Base-by-base conservation (phyloP, 2,888 invertebrate species). In the Ernsta delagoae region DNA sequence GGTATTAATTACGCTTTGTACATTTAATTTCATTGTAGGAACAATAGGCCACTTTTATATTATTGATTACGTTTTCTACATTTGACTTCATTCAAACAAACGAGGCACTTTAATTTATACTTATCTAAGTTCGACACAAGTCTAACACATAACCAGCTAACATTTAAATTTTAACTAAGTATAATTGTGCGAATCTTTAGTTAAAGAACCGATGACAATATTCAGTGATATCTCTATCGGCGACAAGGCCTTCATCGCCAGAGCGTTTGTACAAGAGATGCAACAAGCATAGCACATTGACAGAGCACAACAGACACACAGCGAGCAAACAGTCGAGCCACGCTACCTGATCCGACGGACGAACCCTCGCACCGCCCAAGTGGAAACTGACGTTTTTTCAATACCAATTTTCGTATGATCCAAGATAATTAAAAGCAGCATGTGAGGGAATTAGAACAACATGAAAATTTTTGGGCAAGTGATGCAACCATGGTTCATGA, bases 271-370 rank as follows among this genome's bases (percentile, higher is more conserved):
- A 95, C 75, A 94, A 82, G 75, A 95, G 92, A 92, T 95, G 95
- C 86, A 95, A 82, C 83, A 95, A 94, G 93, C 95, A 95, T 83
- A 95, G 89, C 79, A 95, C 88, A 91, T 95, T 95, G 83, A 95
- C 90, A 79, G 95, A 95, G 89, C 95, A 95, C 89, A 96, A 90
- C 75, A 95, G 93, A 86, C 95, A 94, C 81, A 95, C 90, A 91
- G 95, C 95, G 90, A 95, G 93, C 86, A 95, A 93, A 90, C 95
- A 93, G 93, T 96, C 96, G 87, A 95, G 94, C 94, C 95, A 96
- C 95, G 96, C 96, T 96, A 96, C 96, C 96, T 96, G 96, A 94
- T 96, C 96, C 92, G 96, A 95, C 95, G 91, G 88, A 89, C 95
- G 93, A 92, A 88, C 91, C 94, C 95, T 92, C 83, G 84, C 80